Conservation (phyloP, 2,797 vertebrate species). For the Melanogrammus aeglefinus region DNA sequence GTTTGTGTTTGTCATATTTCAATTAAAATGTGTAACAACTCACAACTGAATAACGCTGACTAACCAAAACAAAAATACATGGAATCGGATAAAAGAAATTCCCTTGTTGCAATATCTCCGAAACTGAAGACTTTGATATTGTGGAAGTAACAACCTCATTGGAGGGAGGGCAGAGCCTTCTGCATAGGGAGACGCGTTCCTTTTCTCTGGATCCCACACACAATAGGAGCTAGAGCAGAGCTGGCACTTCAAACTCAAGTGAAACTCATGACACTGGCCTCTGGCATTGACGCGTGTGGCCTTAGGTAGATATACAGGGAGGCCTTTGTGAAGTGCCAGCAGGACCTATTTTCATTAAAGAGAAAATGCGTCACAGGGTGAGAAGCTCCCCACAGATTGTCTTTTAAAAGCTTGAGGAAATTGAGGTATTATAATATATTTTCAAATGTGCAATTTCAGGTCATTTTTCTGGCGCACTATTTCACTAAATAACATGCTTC, state of each 20-base stretch:
- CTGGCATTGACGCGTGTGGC: conserved; percentile 57
- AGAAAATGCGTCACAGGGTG: not conserved
- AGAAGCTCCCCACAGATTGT: not conserved
- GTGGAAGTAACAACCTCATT: conserved; percentile 31
- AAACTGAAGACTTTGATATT: conserved; percentile 23
- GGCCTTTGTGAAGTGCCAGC: conserved; percentile 41
- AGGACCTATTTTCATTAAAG: conserved; percentile 41
- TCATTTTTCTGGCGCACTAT: not conserved
- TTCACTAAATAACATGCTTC: not conserved
- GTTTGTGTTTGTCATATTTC: not conserved
- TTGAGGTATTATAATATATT: not conserved
- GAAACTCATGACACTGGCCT: conserved; percentile 58
- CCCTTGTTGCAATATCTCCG: not conserved
- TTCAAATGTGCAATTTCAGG: not conserved
- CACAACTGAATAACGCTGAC: not conserved
- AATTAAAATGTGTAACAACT: not conserved
- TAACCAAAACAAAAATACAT: not conserved
- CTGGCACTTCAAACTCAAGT: conserved; percentile 48
- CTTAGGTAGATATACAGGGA: conserved; percentile 51
- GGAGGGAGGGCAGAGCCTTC: conserved; percentile 49
- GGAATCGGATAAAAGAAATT: not conserved
- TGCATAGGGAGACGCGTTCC: conserved; percentile 43
- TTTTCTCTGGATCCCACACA: conserved; percentile 15
- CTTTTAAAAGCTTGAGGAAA: not conserved
- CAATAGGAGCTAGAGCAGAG: conserved; percentile 49